Percentiles rank a stretch among this genome's conserved stretches.
Conservation (phyloP, 2,797 vertebrate genomes). For the Phoebastria nigripes region DNA sequence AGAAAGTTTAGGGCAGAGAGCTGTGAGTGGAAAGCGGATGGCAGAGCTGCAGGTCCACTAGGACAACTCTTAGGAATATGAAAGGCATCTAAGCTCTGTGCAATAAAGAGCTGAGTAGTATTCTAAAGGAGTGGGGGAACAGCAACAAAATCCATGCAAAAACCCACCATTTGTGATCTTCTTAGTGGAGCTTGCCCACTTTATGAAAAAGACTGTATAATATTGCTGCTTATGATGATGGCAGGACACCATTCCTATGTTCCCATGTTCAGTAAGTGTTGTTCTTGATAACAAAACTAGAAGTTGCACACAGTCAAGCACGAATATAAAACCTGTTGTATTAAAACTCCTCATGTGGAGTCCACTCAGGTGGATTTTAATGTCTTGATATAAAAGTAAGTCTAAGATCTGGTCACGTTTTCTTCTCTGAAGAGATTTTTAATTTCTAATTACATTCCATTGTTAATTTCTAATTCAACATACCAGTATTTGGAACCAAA, state of each 20-base stretch:
- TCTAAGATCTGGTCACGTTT: neutral
- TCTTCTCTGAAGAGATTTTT: neutral
- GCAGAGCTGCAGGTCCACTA: neutral
- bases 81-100: neutral
- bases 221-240: neutral
- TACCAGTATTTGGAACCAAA: neutral
- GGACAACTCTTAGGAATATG: neutral
- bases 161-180: fast-evolving
- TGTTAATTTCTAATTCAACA: neutral
- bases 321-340: neutral
- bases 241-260: neutral
- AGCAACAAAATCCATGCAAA: neutral
- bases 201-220: neutral
- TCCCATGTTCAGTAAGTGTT: neutral
- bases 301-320: neutral
- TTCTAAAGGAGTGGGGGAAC: neutral
- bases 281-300: neutral
- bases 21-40: fast-evolving
- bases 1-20: neutral
- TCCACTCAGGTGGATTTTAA: neutral
- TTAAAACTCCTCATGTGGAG: neutral
- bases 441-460: neutral
- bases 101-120: neutral
- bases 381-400: neutral
- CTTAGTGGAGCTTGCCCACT: neutral